Percentiles rank a stretch among this genome's conserved stretches.
Evolutionary conservation across 2,888 invertebrate species (phyloP).

Genomic region (Acrobasis suavella): DNA sequence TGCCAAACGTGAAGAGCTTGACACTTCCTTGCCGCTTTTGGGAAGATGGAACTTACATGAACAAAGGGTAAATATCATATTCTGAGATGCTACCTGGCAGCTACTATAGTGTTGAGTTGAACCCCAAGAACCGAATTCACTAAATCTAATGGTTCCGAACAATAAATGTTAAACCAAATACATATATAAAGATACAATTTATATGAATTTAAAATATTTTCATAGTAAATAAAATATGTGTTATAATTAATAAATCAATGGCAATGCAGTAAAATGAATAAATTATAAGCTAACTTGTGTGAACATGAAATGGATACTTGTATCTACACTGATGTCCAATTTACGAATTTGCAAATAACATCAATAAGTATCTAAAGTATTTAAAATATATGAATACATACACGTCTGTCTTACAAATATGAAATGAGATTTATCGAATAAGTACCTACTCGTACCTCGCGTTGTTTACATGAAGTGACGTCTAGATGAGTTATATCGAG

Average conservation of each 20-base stretch:
- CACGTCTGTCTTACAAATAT: slow-evolving; percentile 13
- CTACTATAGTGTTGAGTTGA: background rate
- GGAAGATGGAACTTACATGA: no score
- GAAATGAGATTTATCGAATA: slow-evolving; percentile 19
- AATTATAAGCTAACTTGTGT: background rate
- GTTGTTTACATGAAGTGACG: background rate
- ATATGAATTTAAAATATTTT: background rate
- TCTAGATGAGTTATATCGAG: background rate
- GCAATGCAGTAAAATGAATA: background rate
- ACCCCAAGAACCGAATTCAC: background rate
- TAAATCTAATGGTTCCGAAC: no score
- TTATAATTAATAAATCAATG: background rate
- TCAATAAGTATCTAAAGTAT: no score
- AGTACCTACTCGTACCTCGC: slow-evolving; percentile 6
- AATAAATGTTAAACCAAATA: background rate
- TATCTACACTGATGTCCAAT: no score
- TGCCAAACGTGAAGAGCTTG: no score
- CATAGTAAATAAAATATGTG: background rate
- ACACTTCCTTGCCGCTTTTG: no score
- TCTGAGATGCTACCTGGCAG: background rate
- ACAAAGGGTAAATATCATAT: no score
- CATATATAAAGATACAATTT: background rate
- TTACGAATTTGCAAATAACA: no score
- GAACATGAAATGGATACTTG: background rate
- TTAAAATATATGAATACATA: background rate